Evolutionary conservation across 1,140 invertebrate species (phyloP).

Genomic region (Dryas iulia): DNA sequence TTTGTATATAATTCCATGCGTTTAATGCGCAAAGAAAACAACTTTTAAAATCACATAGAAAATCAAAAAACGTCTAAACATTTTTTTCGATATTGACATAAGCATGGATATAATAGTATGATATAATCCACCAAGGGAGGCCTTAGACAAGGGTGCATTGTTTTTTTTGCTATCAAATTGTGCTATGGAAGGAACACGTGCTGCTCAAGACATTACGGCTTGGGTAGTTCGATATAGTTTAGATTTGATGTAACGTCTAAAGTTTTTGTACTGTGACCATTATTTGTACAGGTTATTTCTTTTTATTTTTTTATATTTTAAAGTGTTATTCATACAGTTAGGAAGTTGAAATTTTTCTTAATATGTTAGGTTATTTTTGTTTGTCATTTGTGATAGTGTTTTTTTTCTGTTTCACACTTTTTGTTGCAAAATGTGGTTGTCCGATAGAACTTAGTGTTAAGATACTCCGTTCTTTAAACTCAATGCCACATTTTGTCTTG

Average conservation of each 20-base stretch:
- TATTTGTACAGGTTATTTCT: neutral
- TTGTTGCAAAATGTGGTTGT: no score
- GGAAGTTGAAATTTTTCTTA: no score
- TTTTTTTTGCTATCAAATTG: constrained; percentile 54
- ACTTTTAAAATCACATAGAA: neutral
- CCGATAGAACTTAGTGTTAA: no score
- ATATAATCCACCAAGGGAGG: constrained; percentile 29
- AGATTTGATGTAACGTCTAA: constrained; percentile 48
- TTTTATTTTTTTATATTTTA: no score
- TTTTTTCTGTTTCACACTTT: no score
- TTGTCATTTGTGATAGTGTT: no score
- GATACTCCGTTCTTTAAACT: no score
- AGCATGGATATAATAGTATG: constrained; percentile 13
- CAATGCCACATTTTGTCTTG: no score
- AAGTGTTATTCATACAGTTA: no score
- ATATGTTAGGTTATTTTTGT: no score
- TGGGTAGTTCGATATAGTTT: constrained; percentile 52
- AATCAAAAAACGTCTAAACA: neutral
- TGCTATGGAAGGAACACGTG: constrained; percentile 61
- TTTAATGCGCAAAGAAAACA: neutral
- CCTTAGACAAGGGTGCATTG: constrained; percentile 36
- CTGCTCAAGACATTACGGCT: constrained; percentile 59
- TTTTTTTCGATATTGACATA: constrained; percentile 5
- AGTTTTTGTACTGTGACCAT: constrained; percentile 43
- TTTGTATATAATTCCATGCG: neutral